Evolutionary conservation across 2,113 vertebrate species (phyloP), one percentile per base, ranked within the genome.

Genomic region (Ciconia boyciana): DNA sequence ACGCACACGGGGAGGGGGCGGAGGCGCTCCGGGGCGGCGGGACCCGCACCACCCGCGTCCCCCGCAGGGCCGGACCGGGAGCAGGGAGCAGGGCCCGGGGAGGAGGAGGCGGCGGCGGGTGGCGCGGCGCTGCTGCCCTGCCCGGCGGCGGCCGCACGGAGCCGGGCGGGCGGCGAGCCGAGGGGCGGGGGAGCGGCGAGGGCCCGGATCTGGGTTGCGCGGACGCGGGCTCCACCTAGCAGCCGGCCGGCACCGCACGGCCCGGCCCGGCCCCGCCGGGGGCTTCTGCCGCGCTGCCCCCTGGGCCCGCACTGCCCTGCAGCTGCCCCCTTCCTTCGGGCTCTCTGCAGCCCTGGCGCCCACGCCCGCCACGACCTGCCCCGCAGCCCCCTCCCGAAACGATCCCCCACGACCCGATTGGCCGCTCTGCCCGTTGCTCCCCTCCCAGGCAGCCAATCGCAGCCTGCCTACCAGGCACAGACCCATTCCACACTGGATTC

Each of bases 141-240:
- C 79, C 88, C 69, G 77, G 71, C 65, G 68, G 85, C 77, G 39
- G 70, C 82, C 82, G 83, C 75, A 46, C 75, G 57, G 72, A 55
- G 57, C 57, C 83, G 70, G 46, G 87, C 78, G 79, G 74, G 88
- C 64, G 80, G 64, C 41, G 64, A 79, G 74, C 43, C 75, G 80
- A 61, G 61, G 80, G 93, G 90, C 84, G 74, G 87, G 91, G 93
- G 66, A 61, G 89, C 70, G 55, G 55, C 75, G 78, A 96, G 96
- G 96, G 96, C 96, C 97, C 95, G 98, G 98, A 98, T 95, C 97
- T 97, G 97, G 91, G 89, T 94, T 96, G 90, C 80, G 86, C 90
- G 87, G 93, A 91, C 94, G 94, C 95, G 95, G 97, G 97, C 97
- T 98, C 98, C 98, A 96, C 98, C 98, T 98, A 97, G 97, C 87